Base-by-base conservation (phyloP, 2,113 vertebrate genomes). In the Lamprotornis superbus region DNA sequence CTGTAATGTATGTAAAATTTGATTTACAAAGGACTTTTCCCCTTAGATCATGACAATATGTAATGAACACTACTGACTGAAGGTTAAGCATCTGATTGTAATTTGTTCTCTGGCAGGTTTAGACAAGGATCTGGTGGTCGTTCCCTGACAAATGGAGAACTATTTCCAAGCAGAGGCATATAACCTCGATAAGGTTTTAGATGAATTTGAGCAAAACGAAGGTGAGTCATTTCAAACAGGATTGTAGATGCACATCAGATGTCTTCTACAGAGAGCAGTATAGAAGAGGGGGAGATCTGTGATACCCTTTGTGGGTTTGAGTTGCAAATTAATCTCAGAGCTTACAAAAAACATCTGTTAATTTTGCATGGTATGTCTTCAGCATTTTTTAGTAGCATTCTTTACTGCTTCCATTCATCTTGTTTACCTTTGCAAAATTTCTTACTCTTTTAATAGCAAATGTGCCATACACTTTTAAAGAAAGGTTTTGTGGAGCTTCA, bases 161-260 rank as follows among this genome's bases (percentile, higher is more conserved):
- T 99, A 99, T 97, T 99, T 99, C 98, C 99, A 99, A 98, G 98
- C 99, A 97, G 99, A 99, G 98, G 99, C 99, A 96, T 99, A 99
- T 97, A 99, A 99, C 98, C 98, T 99, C 97, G 99, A 99, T 98
- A 99, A 99, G 98, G 99, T 99, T 97, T 98, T 99, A 98, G 99
- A 99, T 87, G 99, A 99, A 97, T 99, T 99, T 96, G 99, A 99
- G 97, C 99, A 99, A 98, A 99, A 99, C 76, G 99, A 99, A 99
- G 99, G 99, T 99, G 97, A 98, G 98, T 97, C 19, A 89, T 95
- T 97, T 76, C 31, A 12, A 75, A 56, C 23, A 74, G 49, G 39
- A 40, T 13, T 23, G 30, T 53, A 46, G 79, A 8, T 94, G 50
- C 28, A 50, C 49, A 20, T 83, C 46, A 83, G 39, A 56, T 77